Evolutionary conservation across 1,140 invertebrate species (phyloP).

Genomic region (Eurytemora carolleeae): DNA sequence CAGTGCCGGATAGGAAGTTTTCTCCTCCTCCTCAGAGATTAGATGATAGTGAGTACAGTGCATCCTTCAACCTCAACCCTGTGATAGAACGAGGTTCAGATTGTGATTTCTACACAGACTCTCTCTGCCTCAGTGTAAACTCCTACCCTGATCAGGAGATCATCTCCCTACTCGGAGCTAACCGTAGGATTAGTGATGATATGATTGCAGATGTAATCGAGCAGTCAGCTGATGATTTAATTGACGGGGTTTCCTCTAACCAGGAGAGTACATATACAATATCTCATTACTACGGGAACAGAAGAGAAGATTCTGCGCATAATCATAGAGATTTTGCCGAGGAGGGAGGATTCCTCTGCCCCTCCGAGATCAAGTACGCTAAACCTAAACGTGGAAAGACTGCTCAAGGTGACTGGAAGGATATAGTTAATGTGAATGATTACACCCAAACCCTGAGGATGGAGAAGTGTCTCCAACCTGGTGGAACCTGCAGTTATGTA

Average conservation of each 20-base stretch:
- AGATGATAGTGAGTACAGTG: too few species aligned
- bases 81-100: too few species aligned
- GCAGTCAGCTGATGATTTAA: slow-evolving; percentile 23
- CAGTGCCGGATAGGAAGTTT: too few species aligned
- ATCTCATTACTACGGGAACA: slow-evolving; percentile 33
- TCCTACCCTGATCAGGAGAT: slow-evolving; percentile 65
- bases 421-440: slow-evolving; percentile 62
- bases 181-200: slow-evolving; percentile 43
- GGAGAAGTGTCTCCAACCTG: slow-evolving; percentile 61
- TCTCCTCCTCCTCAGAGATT: too few species aligned
- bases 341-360: slow-evolving; percentile 52
- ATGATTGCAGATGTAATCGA: slow-evolving; percentile 43
- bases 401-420: slow-evolving; percentile 55
- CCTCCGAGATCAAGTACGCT: slow-evolving; percentile 53
- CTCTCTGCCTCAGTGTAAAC: slow-evolving; percentile 45
- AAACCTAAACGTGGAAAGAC: slow-evolving; percentile 56
- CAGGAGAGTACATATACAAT: slow-evolving; percentile 36
- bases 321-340: slow-evolving; percentile 28
- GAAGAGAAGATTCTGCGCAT: slow-evolving; percentile 18
- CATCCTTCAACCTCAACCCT: too few species aligned
- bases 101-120: slow-evolving; percentile 50
- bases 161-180: slow-evolving; percentile 42
- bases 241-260: slow-evolving; percentile 34
- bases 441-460: slow-evolving; percentile 61
- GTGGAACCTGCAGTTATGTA: slow-evolving; percentile 50